These are phyloP conservation scores for Vireo griseus DNA, from an alignment of 2,797 vertebrate species.

Conservation along the genomic window DNA sequence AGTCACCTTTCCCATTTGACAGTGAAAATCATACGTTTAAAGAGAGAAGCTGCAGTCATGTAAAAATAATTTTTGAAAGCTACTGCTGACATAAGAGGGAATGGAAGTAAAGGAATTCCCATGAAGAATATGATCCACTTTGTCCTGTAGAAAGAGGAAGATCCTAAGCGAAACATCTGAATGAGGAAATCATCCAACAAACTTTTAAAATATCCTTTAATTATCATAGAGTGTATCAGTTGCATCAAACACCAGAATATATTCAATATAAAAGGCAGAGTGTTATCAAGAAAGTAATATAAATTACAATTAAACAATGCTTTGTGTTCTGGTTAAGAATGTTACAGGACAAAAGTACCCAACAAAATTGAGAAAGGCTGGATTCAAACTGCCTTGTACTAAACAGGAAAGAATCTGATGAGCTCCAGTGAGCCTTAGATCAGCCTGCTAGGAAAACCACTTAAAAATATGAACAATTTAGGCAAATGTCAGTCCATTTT, in stretches of 20 bases:
- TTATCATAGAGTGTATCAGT: not conserved
- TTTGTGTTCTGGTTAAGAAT: not conserved
- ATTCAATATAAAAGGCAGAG: not conserved
- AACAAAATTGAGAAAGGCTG: not conserved
- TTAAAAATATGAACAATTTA: not conserved
- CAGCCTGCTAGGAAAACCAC: not conserved
- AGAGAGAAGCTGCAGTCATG: conserved; percentile 6
- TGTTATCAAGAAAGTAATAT: not conserved
- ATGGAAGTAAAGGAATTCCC: not conserved
- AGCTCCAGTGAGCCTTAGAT: not conserved
- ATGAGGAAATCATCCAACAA: not conserved
- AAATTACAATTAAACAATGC: not conserved
- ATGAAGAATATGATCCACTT: not conserved
- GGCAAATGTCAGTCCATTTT: not conserved
- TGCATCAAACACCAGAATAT: not conserved
- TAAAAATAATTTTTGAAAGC: conserved; percentile 30
- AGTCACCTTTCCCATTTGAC: conserved; percentile 35
- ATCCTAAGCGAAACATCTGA: not conserved
- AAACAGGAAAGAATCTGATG: not conserved
- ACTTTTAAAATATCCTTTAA: not conserved
- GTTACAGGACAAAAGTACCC: not conserved
- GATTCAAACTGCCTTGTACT: not conserved
- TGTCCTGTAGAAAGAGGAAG: conserved; percentile 1
- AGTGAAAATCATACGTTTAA: conserved; percentile 41
- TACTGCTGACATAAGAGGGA: not conserved